Evolutionary conservation across 2,888 invertebrate species (phyloP).

Genomic region (Chironomus riparius): DNA sequence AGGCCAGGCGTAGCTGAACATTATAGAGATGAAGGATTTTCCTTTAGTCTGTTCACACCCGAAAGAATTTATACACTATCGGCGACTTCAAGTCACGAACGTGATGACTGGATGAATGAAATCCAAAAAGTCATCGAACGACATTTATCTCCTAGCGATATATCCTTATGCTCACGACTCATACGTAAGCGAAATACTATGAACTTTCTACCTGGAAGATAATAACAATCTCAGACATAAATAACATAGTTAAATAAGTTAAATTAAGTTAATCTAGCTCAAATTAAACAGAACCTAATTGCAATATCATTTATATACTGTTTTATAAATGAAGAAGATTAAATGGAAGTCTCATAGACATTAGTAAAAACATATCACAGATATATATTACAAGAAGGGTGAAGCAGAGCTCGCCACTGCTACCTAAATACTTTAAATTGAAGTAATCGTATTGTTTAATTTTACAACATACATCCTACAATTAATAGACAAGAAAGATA

Average conservation of each 20-base stretch:
- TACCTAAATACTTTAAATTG: too few relatives aligned
- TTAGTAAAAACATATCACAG: not conserved
- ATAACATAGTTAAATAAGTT: not conserved
- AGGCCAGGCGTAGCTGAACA: conserved; percentile 57
- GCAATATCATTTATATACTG: not conserved
- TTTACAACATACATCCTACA: too few relatives aligned
- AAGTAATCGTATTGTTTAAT: too few relatives aligned
- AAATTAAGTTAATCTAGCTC: conserved; percentile 6
- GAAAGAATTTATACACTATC: conserved; percentile 67
- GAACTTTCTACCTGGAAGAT: conserved; percentile 68
- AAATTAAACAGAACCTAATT: not conserved
- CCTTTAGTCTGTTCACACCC: conserved; percentile 74
- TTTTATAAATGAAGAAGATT: not conserved
- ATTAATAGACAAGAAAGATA: not conserved
- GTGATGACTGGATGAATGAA: conserved; percentile 71
- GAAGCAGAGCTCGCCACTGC: too few relatives aligned
- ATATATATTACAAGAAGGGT: not conserved
- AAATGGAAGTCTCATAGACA: not conserved
- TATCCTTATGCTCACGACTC: conserved; percentile 58
- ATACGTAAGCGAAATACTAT: conserved; percentile 65
- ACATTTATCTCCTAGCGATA: conserved; percentile 70
- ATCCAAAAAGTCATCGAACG: conserved; percentile 65
- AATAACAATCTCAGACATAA: conserved; percentile 37
- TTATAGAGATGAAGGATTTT: conserved; percentile 67
- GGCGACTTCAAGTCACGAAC: conserved; percentile 64